Evolutionary conservation across 2,113 vertebrate genomes (phyloP).

Genomic region (Raja brachyura): DNA sequence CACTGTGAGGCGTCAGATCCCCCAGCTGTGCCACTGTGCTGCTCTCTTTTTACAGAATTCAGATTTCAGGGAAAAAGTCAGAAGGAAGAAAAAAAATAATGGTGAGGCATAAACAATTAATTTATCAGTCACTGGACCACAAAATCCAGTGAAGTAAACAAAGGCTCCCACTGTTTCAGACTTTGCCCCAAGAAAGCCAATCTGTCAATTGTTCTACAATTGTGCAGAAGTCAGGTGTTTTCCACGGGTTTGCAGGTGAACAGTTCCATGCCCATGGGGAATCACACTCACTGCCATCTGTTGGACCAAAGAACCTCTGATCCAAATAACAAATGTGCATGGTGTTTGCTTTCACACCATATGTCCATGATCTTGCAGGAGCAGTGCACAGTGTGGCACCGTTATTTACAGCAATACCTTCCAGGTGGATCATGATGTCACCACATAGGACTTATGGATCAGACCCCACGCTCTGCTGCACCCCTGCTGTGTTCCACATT

Average conservation of each 20-base stretch:
- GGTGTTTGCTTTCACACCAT: neutral
- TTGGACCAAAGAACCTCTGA: neutral
- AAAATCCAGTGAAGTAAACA: neutral
- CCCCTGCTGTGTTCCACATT: neutral
- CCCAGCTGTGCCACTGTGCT: too few relatives aligned
- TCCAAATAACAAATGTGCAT: slow-evolving; percentile 29
- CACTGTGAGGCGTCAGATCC: too few relatives aligned
- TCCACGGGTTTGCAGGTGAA: neutral
- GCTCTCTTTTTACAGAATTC: too few relatives aligned
- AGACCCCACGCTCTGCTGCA: too few relatives aligned
- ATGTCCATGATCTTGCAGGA: slow-evolving; percentile 8
- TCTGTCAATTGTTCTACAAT: neutral
- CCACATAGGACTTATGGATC: neutral
- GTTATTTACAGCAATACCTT: neutral
- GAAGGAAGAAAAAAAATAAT: neutral
- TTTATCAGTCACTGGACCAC: neutral
- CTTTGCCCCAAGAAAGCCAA: neutral
- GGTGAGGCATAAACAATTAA: neutral
- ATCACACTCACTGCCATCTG: slow-evolving; percentile 28
- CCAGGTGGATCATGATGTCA: slow-evolving; percentile 12
- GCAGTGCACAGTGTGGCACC: neutral
- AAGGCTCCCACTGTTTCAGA: neutral
- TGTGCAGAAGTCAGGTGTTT: neutral
- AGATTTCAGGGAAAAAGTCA: neutral
- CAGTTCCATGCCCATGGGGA: neutral